A percentile compares a stretch with the other conserved stretches of the same genome.
Evolutionary conservation across 1,140 invertebrate genomes (phyloP).

Genomic region (Hormaphis cornu): DNA sequence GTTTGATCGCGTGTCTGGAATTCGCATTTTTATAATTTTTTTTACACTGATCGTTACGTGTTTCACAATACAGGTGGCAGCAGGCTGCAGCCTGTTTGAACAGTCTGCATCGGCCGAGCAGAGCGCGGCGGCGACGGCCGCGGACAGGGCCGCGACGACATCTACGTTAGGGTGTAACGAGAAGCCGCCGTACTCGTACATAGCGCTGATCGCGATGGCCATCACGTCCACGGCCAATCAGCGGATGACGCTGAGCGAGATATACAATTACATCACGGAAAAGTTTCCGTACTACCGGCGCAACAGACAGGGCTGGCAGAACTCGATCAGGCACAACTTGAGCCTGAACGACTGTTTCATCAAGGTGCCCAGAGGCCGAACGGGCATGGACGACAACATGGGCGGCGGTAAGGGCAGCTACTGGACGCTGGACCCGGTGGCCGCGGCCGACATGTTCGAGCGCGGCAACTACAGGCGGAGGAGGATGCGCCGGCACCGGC

Average conservation of each 20-base stretch:
- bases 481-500: constrained; percentile 34
- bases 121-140: neutral
- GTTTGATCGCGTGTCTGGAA: too few species aligned
- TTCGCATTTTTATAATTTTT: too few species aligned
- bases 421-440: constrained; percentile 94
- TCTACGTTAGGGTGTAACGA: constrained; percentile 47
- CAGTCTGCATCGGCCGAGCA: neutral
- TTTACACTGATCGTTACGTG: too few species aligned
- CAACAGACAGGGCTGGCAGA: constrained; percentile 93
- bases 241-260: constrained; percentile 92
- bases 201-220: constrained; percentile 96
- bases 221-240: constrained; percentile 88
- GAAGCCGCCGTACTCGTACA: constrained; percentile 97
- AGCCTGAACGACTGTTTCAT: constrained; percentile 98
- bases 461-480: constrained; percentile 55
- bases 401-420: constrained; percentile 94
- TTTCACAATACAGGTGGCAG: neutral
- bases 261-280: constrained; percentile 95
- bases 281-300: constrained; percentile 95
- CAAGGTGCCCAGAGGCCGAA: constrained; percentile 69
- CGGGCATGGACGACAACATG: constrained; percentile 54
- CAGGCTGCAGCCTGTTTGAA: neutral
- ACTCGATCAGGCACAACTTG: constrained; percentile 91
- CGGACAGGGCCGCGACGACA: neutral
- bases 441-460: constrained; percentile 93